Evolutionary conservation across 2,888 invertebrate genomes (phyloP).

Genomic region (Lomographa bimaculata): DNA sequence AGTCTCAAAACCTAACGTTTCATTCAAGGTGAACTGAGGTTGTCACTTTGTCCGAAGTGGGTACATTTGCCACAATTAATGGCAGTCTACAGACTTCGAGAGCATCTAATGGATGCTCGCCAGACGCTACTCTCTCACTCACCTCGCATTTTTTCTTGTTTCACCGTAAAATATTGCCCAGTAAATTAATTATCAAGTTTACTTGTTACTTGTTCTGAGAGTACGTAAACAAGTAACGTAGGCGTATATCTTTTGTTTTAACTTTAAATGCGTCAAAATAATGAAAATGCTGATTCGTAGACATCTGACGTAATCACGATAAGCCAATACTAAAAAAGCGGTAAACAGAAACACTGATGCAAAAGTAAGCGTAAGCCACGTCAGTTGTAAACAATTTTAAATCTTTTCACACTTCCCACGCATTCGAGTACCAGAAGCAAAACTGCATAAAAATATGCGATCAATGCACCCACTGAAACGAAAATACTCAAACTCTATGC

Average conservation of each 20-base stretch:
- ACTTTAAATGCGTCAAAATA: neutral
- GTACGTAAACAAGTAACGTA: neutral
- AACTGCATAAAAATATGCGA: conserved; percentile 14
- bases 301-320: neutral
- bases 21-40: conserved; percentile 32
- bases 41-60: conserved; percentile 36
- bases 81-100: conserved; percentile 43
- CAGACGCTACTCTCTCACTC: conserved; percentile 34
- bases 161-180: conserved; percentile 11
- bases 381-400: conserved; percentile 7
- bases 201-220: neutral
- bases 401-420: conserved; percentile 2
- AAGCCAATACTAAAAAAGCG: neutral
- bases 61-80: conserved; percentile 45
- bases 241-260: too few species aligned
- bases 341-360: neutral
- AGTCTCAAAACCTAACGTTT: conserved; percentile 29
- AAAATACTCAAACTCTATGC: conserved; percentile 22
- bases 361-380: too few species aligned
- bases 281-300: too few species aligned
- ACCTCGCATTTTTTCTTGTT: conserved; percentile 24
- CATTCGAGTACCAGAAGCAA: conserved; percentile 2
- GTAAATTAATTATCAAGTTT: conserved; percentile 4
- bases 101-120: conserved; percentile 47
- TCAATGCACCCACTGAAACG: conserved; percentile 26